Evolutionary conservation across 2,113 vertebrate species (phyloP).

Genomic region (Megaceryle maxima): DNA sequence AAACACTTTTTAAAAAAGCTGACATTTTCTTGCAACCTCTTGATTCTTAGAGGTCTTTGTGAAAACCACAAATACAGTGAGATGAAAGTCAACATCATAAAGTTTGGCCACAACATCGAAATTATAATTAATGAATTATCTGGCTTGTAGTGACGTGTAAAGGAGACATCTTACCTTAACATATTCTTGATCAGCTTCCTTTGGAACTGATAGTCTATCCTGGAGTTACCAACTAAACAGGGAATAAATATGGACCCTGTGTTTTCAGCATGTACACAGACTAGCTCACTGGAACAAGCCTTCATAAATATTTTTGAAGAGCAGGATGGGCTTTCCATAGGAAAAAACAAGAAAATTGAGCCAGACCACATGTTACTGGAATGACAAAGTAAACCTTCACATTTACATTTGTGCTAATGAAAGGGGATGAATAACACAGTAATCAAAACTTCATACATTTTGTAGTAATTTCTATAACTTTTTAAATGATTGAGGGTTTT

Average conservation of each 20-base stretch:
- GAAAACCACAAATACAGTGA: neutral
- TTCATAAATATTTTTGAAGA: neutral
- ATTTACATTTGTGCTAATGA: neutral
- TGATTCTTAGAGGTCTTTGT: neutral
- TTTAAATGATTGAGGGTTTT: neutral
- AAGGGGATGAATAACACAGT: neutral
- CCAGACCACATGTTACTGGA: neutral
- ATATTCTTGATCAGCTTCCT: neutral
- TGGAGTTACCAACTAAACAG: neutral
- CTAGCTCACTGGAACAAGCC: neutral
- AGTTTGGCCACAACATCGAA: neutral
- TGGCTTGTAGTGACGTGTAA: neutral
- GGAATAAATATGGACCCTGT: neutral
- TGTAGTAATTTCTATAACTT: neutral
- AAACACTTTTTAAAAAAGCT: neutral
- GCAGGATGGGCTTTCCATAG: neutral
- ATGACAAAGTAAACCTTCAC: neutral
- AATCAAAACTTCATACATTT: neutral
- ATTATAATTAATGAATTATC: neutral
- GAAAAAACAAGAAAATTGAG: neutral
- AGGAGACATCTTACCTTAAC: neutral
- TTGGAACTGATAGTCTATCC: neutral
- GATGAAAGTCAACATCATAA: neutral
- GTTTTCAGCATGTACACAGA: neutral
- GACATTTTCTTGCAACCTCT: neutral